A percentile compares a stretch with the other conserved stretches of the same genome.
These are phyloP conservation scores for Meandrusa payeni DNA, from an alignment of 2,888 invertebrate species.

Conservation along the genomic window DNA sequence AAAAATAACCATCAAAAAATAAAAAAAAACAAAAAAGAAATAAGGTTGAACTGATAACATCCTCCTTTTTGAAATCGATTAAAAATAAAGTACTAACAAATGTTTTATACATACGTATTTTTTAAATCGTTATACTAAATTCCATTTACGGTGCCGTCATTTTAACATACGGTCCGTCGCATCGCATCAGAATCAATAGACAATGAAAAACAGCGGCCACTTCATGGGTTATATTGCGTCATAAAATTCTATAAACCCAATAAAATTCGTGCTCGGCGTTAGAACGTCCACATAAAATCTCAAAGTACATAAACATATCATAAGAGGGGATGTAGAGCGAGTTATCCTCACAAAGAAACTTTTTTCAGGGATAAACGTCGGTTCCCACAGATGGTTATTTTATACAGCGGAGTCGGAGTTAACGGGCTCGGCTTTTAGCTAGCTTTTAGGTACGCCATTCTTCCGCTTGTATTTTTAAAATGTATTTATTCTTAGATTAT, in stretches of 20 bases:
- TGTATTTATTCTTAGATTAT: too few relatives aligned
- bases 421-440: conserved; percentile 56
- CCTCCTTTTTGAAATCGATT: too few relatives aligned
- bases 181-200: conserved; percentile 71
- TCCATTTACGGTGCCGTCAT: conserved; percentile 35
- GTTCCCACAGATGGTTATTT: conserved; percentile 77
- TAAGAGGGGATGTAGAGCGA: conserved; percentile 74
- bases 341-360: conserved; percentile 76
- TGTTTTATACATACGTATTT: too few relatives aligned
- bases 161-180: conserved; percentile 44
- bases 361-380: conserved; percentile 71
- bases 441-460: conserved; percentile 27
- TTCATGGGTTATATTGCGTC: conserved; percentile 64
- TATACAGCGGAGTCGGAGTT: conserved; percentile 73
- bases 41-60: too few relatives aligned
- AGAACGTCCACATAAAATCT: conserved; percentile 79
- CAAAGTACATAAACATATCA: conserved; percentile 81
- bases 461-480: too few relatives aligned
- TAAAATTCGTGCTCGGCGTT: conserved; percentile 78
- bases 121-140: conserved; percentile 26
- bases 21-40: too few relatives aligned
- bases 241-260: conserved; percentile 80
- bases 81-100: too few relatives aligned
- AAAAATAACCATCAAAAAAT: too few relatives aligned
- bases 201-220: conserved; percentile 75